A percentile compares a stretch with the other conserved stretches of the same genome.
Conservation (phyloP, 2,797 vertebrate genomes). For the Falco cherrug region DNA sequence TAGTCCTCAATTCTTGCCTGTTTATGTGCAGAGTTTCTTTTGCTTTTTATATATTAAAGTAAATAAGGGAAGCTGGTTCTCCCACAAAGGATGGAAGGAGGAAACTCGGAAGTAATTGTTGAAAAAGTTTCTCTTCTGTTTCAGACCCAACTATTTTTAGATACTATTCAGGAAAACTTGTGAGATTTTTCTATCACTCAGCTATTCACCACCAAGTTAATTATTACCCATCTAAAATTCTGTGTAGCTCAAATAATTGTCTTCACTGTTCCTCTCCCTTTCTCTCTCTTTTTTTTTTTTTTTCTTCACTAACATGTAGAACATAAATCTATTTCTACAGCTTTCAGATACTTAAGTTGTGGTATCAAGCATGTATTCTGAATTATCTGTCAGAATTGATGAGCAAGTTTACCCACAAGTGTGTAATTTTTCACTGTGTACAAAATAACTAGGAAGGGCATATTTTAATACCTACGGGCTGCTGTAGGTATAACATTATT, state of each 20-base stretch:
- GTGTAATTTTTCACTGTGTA: slow-evolving; percentile 34
- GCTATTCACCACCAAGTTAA: not conserved
- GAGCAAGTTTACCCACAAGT: not conserved
- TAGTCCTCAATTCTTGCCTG: not conserved
- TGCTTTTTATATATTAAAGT: not conserved
- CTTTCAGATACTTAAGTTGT: slow-evolving; percentile 14
- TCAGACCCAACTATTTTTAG: not conserved
- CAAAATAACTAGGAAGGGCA: slow-evolving; percentile 3
- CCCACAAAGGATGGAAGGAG: not conserved
- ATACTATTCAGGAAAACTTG: not conserved
- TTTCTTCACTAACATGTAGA: not conserved
- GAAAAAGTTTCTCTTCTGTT: not conserved
- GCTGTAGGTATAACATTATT: slow-evolving; percentile 16
- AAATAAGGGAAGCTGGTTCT: not conserved
- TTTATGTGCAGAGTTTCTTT: not conserved
- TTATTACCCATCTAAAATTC: slow-evolving; percentile 6
- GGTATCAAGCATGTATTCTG: not conserved
- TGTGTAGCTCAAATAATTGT: not conserved
- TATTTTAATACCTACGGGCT: not conserved
- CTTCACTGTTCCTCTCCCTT: not conserved
- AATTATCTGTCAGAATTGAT: slow-evolving; percentile 46
- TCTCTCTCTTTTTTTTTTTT: not conserved
- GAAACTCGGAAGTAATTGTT: not conserved
- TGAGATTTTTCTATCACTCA: not conserved
- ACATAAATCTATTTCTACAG: not conserved